Percentiles rank a stretch among this genome's conserved stretches.
phyloP scores from a whole-genome alignment of 1,140 invertebrate species.

The Drosophila fuyamai region DNA sequence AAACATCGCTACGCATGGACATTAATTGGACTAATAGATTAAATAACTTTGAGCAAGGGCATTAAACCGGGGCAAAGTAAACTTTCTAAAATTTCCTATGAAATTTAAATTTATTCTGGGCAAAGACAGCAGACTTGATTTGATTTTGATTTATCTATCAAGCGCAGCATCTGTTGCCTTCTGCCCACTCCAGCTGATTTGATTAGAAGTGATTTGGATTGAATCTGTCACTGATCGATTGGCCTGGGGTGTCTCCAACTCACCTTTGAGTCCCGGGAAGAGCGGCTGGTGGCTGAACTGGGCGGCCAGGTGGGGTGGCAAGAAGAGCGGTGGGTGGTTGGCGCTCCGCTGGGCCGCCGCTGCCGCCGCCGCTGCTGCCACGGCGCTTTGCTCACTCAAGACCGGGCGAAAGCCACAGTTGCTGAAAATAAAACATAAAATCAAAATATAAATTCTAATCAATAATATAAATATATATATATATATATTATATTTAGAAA shows the following conservation, averaged over 20 bases:
- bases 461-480: background rate
- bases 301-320: slow-evolving; percentile 91
- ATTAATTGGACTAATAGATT: background rate
- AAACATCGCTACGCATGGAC: too few relatives aligned
- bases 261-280: slow-evolving; percentile 91
- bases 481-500: background rate
- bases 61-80: background rate
- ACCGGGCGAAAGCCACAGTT: slow-evolving; percentile 87
- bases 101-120: background rate
- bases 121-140: slow-evolving; percentile 8
- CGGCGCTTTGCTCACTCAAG: slow-evolving; percentile 84
- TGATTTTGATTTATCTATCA: slow-evolving; percentile 35
- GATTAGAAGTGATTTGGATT: slow-evolving; percentile 46
- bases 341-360: slow-evolving; percentile 63
- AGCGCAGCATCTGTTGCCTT: slow-evolving; percentile 18
- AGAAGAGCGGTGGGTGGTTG: slow-evolving; percentile 89
- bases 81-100: background rate
- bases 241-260: slow-evolving; percentile 40
- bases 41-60: too few relatives aligned
- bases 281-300: slow-evolving; percentile 93
- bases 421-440: slow-evolving; percentile 82
- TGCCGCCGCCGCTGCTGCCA: slow-evolving; percentile 70
- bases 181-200: slow-evolving; percentile 25
- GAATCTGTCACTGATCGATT: slow-evolving; percentile 44
- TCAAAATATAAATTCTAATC: slow-evolving; percentile 3